These are phyloP conservation scores for Pristionchus pacificus DNA, from an alignment of 1,140 invertebrate species.

Conservation along the genomic window DNA sequence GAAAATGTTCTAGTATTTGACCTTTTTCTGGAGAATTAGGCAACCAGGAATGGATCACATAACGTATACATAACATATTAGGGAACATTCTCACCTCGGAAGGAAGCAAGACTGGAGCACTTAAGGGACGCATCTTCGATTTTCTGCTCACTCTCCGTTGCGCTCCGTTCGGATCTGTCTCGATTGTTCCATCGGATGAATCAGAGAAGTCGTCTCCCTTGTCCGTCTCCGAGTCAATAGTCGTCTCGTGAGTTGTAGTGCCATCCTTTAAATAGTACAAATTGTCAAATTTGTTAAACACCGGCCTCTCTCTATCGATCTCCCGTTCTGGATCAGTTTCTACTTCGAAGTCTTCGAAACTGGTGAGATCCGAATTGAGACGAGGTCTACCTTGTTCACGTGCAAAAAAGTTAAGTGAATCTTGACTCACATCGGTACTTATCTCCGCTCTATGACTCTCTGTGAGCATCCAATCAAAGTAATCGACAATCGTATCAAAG, in stretches of 20 bases:
- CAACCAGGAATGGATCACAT: too few species aligned
- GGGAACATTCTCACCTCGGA: background rate
- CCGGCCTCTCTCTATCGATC: slow-evolving; percentile 44
- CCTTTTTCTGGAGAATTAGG: background rate
- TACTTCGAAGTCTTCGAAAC: slow-evolving; percentile 55
- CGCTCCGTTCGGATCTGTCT: too few species aligned
- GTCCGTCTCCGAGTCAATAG: too few species aligned
- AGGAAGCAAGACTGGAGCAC: background rate
- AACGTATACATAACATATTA: too few species aligned
- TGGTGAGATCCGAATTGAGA: slow-evolving; percentile 37
- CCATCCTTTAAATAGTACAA: too few species aligned
- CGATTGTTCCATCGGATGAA: background rate
- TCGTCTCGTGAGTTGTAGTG: too few species aligned
- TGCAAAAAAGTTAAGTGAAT: too few species aligned
- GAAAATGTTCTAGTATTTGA: background rate
- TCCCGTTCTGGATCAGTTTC: slow-evolving; percentile 50
- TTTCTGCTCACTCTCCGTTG: background rate
- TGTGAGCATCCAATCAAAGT: slow-evolving; percentile 37
- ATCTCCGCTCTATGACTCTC: background rate
- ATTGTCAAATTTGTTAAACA: too few species aligned
- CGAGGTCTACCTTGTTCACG: slow-evolving; percentile 9
- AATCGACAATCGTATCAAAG: slow-evolving; percentile 70
- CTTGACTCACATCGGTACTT: background rate
- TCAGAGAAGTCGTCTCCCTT: too few species aligned
- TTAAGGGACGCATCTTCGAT: background rate